Evolutionary conservation across 2,113 vertebrate genomes (phyloP), one percentile per base, ranked within the genome.

Genomic region (Silurus meridionalis): DNA sequence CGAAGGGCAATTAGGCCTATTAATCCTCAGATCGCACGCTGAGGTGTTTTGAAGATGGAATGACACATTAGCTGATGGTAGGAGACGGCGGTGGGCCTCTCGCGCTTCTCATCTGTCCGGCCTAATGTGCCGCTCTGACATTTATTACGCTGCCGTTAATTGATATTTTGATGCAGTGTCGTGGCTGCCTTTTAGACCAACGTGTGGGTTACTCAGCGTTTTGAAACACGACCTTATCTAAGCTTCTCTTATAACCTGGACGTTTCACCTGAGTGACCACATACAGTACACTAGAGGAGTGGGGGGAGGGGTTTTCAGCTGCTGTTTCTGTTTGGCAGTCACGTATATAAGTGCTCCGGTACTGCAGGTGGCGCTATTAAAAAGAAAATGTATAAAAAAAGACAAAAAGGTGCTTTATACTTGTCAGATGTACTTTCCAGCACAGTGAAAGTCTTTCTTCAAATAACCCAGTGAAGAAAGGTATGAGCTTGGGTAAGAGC

Each of bases 1-100:
- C 55, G 74, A 83, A 86, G 53, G 78, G 57, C 60, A 72, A 86
- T 90, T 90, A 86, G 87, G 71, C 82, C 37, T 64, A 86, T 88
- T 87, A 87, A 84, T 84, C 17, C 80, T 71, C 57, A 72, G 25
- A 86, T 80, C 83, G 58, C 53, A 75, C 83, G 5, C 72, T 11
- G 74, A 87, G 82, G 72, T 60, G 75, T 78, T 84, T 55, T 80
- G 75, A 86, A 79, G 69, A 61, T 55, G 61, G 64, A 85, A 48
- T 74, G 86, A 89, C 82, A 82, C 80, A 58, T 78, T 52, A 25
- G 37, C 53, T 85, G 72, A 84, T 82, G 66, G 83, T 52, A 17
- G 83, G 48, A 84, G 86, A 72, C 77, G 80, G 63, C 23, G 14
- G 15, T 28, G 52, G 37, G 66, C 77, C 58, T 71, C 82, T 80